These are phyloP conservation scores for Amphipyra tragopoginis DNA, from an alignment of 2,888 invertebrate species.

Conservation along the genomic window DNA sequence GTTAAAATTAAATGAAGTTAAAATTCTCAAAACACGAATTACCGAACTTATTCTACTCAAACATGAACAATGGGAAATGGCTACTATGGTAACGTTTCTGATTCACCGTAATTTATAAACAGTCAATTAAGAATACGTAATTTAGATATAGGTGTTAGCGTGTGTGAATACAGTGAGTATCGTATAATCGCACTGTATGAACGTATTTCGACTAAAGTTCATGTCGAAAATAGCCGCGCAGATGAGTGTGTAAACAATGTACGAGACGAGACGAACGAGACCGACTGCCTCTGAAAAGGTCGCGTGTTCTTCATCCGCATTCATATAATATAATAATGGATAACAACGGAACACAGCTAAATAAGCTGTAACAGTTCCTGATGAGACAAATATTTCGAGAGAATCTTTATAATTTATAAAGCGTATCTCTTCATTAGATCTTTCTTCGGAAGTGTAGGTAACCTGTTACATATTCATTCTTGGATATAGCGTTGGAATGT, in stretches of 20 bases:
- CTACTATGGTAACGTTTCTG: background rate
- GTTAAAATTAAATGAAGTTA: no score
- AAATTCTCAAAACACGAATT: no score
- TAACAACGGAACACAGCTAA: slow-evolving; percentile 5
- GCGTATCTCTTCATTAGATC: no score
- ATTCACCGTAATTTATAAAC: background rate
- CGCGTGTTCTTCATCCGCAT: slow-evolving; percentile 20
- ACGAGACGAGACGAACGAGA: slow-evolving; percentile 24
- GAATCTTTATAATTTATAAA: background rate
- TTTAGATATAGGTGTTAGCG: background rate
- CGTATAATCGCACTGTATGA: slow-evolving; percentile 25
- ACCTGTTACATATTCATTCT: no score
- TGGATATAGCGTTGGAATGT: no score
- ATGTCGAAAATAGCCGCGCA: slow-evolving; percentile 58
- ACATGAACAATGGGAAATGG: slow-evolving; percentile 2
- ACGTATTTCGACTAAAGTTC: slow-evolving; percentile 55
- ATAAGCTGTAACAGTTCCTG: background rate
- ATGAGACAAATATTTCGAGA: background rate
- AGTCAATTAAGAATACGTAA: background rate
- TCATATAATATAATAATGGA: no score
- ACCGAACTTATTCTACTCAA: no score
- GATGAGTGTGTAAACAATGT: slow-evolving; percentile 53
- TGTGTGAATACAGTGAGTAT: slow-evolving; percentile 12
- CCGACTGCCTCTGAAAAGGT: slow-evolving; percentile 43
- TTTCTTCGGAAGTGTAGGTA: no score